These are phyloP conservation scores for Octodonta nipae DNA, from an alignment of 2,888 invertebrate species.

Conservation along the genomic window DNA sequence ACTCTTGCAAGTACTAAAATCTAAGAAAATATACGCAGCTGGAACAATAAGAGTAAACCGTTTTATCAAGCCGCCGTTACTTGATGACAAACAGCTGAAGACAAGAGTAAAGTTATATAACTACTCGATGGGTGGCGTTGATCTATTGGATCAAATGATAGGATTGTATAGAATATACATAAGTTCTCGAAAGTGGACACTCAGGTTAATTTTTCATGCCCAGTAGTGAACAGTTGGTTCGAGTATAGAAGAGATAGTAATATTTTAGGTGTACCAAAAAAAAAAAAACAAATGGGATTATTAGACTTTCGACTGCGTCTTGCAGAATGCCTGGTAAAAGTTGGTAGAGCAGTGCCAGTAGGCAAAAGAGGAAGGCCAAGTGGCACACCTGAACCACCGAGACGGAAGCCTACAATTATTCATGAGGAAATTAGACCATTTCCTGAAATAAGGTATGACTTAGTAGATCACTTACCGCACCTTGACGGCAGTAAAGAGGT, in stretches of 20 bases:
- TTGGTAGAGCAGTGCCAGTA: too few species aligned
- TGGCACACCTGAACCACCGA: neutral
- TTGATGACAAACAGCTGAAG: too few species aligned
- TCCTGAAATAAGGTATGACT: neutral
- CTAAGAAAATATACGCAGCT: conserved; percentile 3
- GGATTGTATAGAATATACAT: conserved; percentile 8
- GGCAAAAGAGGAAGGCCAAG: neutral
- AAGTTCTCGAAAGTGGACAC: conserved; percentile 5
- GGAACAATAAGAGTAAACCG: too few species aligned
- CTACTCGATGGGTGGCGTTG: conserved; percentile 3
- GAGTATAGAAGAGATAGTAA: conserved; percentile 3
- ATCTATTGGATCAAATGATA: conserved; percentile 6
- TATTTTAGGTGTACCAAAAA: neutral
- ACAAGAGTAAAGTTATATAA: neutral
- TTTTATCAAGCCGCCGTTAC: too few species aligned
- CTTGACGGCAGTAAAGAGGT: neutral
- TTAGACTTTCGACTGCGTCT: too few species aligned
- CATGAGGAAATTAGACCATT: neutral
- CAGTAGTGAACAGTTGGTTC: conserved; percentile 5
- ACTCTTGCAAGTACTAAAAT: conserved; percentile 5
- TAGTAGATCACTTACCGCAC: neutral
- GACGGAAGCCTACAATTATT: neutral
- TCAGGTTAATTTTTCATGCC: conserved; percentile 7
- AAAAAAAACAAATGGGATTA: too few species aligned
- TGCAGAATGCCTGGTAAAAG: too few species aligned